These are phyloP conservation scores for Caenorhabditis latens DNA, from an alignment of 1,140 invertebrate genomes.

Conservation along the genomic window DNA sequence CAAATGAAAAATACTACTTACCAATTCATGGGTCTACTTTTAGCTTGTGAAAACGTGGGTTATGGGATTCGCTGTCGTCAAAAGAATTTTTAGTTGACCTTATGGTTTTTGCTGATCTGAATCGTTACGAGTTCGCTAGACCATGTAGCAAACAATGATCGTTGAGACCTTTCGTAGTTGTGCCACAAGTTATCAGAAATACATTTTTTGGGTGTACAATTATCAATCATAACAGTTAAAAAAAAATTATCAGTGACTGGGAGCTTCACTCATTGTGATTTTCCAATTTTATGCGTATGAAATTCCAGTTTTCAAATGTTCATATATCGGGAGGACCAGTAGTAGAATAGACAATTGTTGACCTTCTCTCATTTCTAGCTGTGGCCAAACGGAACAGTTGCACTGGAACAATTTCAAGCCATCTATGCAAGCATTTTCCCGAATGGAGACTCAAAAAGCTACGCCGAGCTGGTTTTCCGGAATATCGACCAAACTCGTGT, in stretches of 20 bases:
- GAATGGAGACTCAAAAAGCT: neutral
- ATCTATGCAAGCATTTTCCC: conserved; percentile 15
- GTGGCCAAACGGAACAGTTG: conserved; percentile 24
- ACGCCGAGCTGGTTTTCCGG: conserved; percentile 13
- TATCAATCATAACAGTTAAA: too few species aligned
- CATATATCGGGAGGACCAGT: too few species aligned
- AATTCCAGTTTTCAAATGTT: too few species aligned
- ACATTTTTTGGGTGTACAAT: too few species aligned
- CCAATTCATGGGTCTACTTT: neutral
- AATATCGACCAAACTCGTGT: conserved; percentile 7
- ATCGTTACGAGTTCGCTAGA: too few species aligned
- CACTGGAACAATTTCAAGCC: conserved; percentile 3
- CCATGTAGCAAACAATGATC: too few species aligned
- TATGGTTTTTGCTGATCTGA: too few species aligned
- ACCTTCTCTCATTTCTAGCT: neutral
- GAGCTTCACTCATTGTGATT: too few species aligned
- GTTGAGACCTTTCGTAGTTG: too few species aligned
- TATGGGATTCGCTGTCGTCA: neutral
- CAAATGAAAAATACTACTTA: neutral
- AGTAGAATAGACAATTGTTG: neutral
- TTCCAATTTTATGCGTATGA: too few species aligned
- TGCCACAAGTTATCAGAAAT: too few species aligned
- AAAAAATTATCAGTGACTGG: too few species aligned
- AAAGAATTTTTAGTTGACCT: neutral
- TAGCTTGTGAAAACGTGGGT: neutral